These are phyloP conservation scores for Tapirus indicus DNA, from an alignment of 2,797 vertebrate genomes.

Conservation along the genomic window DNA sequence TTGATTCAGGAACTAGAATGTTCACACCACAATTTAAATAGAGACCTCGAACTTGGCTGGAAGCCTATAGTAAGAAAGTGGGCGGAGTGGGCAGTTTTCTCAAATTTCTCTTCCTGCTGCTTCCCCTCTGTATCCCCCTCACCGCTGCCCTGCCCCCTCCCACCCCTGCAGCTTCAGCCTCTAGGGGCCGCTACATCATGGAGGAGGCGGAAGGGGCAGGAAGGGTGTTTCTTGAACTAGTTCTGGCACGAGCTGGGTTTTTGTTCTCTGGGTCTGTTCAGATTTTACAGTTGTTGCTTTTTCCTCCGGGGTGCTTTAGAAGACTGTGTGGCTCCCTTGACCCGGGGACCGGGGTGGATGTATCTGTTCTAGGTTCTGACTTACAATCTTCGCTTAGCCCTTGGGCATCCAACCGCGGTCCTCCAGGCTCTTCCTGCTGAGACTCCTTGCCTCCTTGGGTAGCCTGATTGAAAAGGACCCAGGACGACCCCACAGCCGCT, in stretches of 20 bases:
- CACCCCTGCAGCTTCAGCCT: neutral
- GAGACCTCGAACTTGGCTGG: neutral
- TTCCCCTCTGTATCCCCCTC: neutral
- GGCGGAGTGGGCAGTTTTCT: neutral
- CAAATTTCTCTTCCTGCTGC: neutral
- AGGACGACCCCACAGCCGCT: neutral
- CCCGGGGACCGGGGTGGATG: neutral
- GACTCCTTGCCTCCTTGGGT: neutral
- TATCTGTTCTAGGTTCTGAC: neutral
- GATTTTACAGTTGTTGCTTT: neutral
- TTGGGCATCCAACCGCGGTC: neutral
- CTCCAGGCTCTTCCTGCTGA: neutral
- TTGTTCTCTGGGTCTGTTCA: neutral
- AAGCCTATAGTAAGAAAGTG: neutral
- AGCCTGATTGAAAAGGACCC: neutral
- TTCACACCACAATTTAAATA: neutral
- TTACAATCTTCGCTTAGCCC: neutral
- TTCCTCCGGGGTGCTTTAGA: neutral
- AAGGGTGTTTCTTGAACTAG: too few relatives aligned
- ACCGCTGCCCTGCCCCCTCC: too few relatives aligned
- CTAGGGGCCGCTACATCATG: rapidly evolving
- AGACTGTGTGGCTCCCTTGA: neutral
- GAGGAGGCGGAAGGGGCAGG: neutral
- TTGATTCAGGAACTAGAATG: neutral
- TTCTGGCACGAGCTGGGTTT: neutral